Evolutionary conservation across 2,888 invertebrate genomes (phyloP).

Genomic region (Nineta flava): DNA sequence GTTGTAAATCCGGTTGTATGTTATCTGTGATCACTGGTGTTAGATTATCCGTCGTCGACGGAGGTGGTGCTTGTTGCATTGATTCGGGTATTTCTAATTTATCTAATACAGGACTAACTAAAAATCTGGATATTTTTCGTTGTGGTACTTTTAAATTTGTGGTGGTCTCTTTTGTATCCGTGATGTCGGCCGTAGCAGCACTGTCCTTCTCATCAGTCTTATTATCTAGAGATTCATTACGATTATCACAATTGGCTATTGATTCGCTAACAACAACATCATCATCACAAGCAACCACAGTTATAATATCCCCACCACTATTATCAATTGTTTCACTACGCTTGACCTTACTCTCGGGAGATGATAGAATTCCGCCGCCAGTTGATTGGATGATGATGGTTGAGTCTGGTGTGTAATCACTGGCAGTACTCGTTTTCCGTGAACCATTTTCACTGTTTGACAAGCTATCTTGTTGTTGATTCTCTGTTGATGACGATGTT

Average conservation of each 20-base stretch:
- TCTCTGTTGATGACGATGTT: constrained; percentile 3
- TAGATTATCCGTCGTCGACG: constrained; percentile 17
- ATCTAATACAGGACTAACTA: constrained; percentile 65
- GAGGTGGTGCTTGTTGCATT: constrained; percentile 6
- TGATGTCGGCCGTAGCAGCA: not conserved
- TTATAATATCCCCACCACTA: no score
- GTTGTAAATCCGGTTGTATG: constrained; percentile 11
- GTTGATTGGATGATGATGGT: constrained; percentile 22
- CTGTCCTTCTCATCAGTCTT: constrained; percentile 1
- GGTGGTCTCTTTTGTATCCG: not conserved
- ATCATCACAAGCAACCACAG: no score
- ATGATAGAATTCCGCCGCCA: constrained; percentile 6
- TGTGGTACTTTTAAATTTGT: constrained; percentile 28
- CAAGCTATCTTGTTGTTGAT: constrained; percentile 20
- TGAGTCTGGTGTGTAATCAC: constrained; percentile 39
- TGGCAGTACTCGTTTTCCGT: constrained; percentile 39
- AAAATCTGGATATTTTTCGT: constrained; percentile 64
- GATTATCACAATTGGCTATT: no score
- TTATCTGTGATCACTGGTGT: constrained; percentile 16
- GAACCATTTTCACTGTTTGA: constrained; percentile 31
- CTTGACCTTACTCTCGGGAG: constrained; percentile 9
- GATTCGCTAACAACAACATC: no score
- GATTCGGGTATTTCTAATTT: constrained; percentile 27
- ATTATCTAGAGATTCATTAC: constrained; percentile 12
- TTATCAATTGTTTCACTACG: no score